Conservation (phyloP, 2,113 vertebrate species). For the Thalassoma bifasciatum region DNA sequence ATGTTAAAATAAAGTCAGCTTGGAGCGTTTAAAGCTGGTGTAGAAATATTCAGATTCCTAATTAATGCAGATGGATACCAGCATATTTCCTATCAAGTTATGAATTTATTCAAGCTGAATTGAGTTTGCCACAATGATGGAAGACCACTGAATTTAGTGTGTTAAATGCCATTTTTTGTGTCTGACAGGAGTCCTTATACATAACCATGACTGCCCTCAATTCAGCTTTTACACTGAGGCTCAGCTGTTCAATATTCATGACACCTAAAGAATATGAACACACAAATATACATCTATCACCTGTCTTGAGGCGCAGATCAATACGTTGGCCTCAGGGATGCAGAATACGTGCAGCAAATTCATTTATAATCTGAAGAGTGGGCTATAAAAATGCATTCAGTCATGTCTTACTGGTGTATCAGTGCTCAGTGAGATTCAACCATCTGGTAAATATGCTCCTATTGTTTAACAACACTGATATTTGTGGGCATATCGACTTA, state of each 20-base stretch:
- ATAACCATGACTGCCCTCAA: conserved; percentile 69
- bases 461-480: conserved; percentile 59
- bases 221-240: conserved; percentile 65
- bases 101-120: conserved; percentile 46
- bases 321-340: conserved; percentile 79
- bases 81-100: conserved; percentile 23
- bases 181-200: conserved; percentile 58
- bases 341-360: conserved; percentile 75
- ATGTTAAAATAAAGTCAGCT: conserved; percentile 5
- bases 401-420: conserved; percentile 75
- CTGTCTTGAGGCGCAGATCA: conserved; percentile 76
- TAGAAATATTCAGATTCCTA: conserved; percentile 23
- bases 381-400: conserved; percentile 78
- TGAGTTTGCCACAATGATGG: conserved; percentile 56
- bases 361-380: conserved; percentile 81
- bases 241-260: conserved; percentile 81
- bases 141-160: conserved; percentile 51
- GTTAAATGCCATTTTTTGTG: conserved; percentile 49
- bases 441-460: conserved; percentile 69
- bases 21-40: neutral
- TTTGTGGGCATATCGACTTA: conserved; percentile 44
- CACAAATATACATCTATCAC: conserved; percentile 85
- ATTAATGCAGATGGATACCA: conserved; percentile 22
- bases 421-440: conserved; percentile 57
- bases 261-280: conserved; percentile 81